Percentiles rank a stretch among this genome's conserved stretches.
phyloP scores from a whole-genome alignment of 2,888 invertebrate genomes.

The Synergus gifuensis region DNA sequence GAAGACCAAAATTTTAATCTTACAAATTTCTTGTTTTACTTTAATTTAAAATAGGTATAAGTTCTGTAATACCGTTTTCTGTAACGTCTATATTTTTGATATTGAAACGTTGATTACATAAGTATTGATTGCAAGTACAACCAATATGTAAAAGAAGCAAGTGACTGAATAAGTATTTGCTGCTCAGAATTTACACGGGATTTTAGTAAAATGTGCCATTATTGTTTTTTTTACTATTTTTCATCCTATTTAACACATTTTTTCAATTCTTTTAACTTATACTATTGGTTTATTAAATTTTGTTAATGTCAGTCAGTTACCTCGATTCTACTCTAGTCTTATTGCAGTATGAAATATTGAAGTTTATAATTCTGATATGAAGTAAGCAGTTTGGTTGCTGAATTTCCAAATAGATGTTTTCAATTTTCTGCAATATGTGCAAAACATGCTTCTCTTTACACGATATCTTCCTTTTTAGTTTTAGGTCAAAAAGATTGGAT shows the following conservation, averaged over 20 bases:
- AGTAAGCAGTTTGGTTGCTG: not conserved
- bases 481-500: not conserved
- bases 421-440: not conserved
- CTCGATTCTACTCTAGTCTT: constrained; percentile 28
- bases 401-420: not conserved
- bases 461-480: not conserved
- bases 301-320: constrained; percentile 1
- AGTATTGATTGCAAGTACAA: constrained; percentile 29
- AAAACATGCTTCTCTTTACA: not conserved
- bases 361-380: constrained; percentile 1
- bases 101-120: constrained; percentile 28
- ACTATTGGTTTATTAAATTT: not conserved
- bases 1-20: not conserved
- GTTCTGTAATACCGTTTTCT: constrained; percentile 14
- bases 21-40: not conserved
- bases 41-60: not conserved
- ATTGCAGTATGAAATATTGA: constrained; percentile 6
- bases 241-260: not conserved
- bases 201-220: not conserved
- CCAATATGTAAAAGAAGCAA: constrained; percentile 5
- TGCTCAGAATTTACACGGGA: not conserved
- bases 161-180: too few relatives aligned
- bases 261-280: not conserved
- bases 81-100: constrained; percentile 23
- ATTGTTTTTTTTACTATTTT: not conserved